Percentiles rank a stretch among this genome's conserved stretches.
These are phyloP conservation scores for Tethya wilhelma DNA, from an alignment of 37 sponge, comb jelly and placozoan species.

Conservation along the genomic window DNA sequence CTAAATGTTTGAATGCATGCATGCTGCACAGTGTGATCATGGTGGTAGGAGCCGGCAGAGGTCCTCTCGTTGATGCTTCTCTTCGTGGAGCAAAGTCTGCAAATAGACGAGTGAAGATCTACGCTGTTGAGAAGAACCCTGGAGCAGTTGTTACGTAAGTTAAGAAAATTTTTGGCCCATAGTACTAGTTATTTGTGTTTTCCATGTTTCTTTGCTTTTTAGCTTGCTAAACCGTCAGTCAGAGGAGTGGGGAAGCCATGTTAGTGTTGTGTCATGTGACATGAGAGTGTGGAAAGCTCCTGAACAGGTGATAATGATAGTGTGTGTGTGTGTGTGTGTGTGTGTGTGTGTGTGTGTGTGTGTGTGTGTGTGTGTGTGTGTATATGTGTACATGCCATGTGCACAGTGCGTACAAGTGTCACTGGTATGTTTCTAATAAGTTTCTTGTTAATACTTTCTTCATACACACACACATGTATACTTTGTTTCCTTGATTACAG, in stretches of 20 bases:
- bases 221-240: slow-evolving; percentile 75
- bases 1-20: too few species aligned
- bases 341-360: background rate
- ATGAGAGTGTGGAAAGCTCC: slow-evolving; percentile 96
- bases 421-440: too few species aligned
- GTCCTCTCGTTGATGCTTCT: slow-evolving; percentile 88
- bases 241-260: slow-evolving; percentile 79
- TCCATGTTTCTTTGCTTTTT: background rate
- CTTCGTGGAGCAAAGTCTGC: slow-evolving; percentile 70
- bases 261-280: slow-evolving; percentile 87
- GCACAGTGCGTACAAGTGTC: too few species aligned
- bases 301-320: slow-evolving; percentile 61
- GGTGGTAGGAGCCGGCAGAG: slow-evolving; percentile 99
- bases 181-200: background rate
- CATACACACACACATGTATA: background rate
- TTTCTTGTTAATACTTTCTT: too few species aligned
- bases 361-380: background rate
- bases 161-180: background rate
- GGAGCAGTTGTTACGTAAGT: slow-evolving; percentile 92
- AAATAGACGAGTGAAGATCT: slow-evolving; percentile 62
- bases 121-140: slow-evolving; percentile 98
- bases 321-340: background rate
- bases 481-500: slow-evolving; percentile 17
- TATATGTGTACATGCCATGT: background rate
- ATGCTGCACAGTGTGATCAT: slow-evolving; percentile 86